phyloP scores from a whole-genome alignment of 2,113 vertebrate genomes.

The Dicerorhinus sumatrensis region DNA sequence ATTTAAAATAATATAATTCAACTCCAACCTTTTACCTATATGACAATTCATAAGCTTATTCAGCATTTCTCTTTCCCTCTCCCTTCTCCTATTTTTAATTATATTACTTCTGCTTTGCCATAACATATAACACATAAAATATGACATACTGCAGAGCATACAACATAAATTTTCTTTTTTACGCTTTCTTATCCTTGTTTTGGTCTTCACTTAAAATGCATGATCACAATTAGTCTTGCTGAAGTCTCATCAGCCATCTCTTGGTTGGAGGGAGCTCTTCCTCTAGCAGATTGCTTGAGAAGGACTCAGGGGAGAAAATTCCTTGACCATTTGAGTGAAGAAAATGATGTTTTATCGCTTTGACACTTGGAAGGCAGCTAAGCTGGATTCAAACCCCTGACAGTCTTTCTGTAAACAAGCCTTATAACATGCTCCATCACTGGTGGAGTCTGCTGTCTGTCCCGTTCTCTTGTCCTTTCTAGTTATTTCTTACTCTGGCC shows the following conservation, averaged over 20 bases:
- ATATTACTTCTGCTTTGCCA: not conserved
- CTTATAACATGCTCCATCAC: not conserved
- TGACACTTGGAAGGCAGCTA: not conserved
- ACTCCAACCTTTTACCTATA: not conserved
- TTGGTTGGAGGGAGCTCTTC: not conserved
- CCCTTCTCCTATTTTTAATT: not conserved
- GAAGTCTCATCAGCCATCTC: not conserved
- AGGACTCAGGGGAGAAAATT: not conserved
- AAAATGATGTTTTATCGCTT: not conserved
- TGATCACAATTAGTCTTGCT: not conserved
- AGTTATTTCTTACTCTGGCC: not conserved
- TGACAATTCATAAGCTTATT: not conserved
- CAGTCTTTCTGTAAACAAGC: not conserved
- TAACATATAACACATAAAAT: not conserved
- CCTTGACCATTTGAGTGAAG: not conserved
- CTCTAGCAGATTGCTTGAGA: not conserved
- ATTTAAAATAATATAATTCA: not conserved
- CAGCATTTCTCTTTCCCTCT: not conserved
- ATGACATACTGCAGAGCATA: not conserved
- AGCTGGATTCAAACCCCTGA: not conserved
- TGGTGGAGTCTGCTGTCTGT: not conserved
- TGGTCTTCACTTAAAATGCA: not conserved
- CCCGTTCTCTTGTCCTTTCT: not conserved
- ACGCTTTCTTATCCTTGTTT: not conserved
- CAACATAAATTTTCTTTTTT: not conserved